These are phyloP conservation scores for Adela reaumurella DNA, from an alignment of 2,888 invertebrate species.

Conservation along the genomic window DNA sequence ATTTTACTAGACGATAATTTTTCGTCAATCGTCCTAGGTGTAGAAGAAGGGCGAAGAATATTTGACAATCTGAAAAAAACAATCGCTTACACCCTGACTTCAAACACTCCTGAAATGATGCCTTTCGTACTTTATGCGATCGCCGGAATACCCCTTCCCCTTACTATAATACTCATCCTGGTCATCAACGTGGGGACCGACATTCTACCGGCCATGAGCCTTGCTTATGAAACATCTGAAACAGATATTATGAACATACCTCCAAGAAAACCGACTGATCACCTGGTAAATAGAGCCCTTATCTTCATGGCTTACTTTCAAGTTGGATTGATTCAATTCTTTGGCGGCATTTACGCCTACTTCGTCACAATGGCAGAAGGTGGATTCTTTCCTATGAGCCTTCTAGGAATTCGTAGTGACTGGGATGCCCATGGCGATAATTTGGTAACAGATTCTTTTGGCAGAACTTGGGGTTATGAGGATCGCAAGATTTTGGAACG, in stretches of 20 bases:
- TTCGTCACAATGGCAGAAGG: slow-evolving; percentile 75
- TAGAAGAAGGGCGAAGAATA: slow-evolving; percentile 77
- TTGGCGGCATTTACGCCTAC: slow-evolving; percentile 75
- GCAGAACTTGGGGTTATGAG: slow-evolving; percentile 68
- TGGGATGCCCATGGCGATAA: slow-evolving; percentile 68
- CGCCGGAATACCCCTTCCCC: slow-evolving; percentile 70
- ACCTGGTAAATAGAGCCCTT: slow-evolving; percentile 54
- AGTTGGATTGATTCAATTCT: slow-evolving; percentile 81
- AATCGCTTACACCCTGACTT: slow-evolving; percentile 79
- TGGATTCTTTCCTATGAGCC: slow-evolving; percentile 67
- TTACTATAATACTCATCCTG: slow-evolving; percentile 55
- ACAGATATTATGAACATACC: slow-evolving; percentile 68
- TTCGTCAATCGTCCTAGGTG: slow-evolving; percentile 80
- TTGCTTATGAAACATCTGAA: slow-evolving; percentile 74
- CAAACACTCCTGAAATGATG: slow-evolving; percentile 81
- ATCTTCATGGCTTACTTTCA: slow-evolving; percentile 83
- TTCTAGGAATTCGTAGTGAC: slow-evolving; percentile 64
- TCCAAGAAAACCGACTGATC: slow-evolving; percentile 53
- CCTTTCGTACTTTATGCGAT: slow-evolving; percentile 76
- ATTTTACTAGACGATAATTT: slow-evolving; percentile 86
- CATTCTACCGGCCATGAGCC: slow-evolving; percentile 72
- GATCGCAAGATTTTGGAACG: slow-evolving; percentile 67
- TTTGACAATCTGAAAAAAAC: slow-evolving; percentile 86
- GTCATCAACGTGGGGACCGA: slow-evolving; percentile 80
- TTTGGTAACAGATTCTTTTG: slow-evolving; percentile 67